Percentiles rank a stretch among this genome's conserved stretches.
phyloP scores from a whole-genome alignment of 1,140 invertebrate species.

The Druon quercuslanigerum region DNA sequence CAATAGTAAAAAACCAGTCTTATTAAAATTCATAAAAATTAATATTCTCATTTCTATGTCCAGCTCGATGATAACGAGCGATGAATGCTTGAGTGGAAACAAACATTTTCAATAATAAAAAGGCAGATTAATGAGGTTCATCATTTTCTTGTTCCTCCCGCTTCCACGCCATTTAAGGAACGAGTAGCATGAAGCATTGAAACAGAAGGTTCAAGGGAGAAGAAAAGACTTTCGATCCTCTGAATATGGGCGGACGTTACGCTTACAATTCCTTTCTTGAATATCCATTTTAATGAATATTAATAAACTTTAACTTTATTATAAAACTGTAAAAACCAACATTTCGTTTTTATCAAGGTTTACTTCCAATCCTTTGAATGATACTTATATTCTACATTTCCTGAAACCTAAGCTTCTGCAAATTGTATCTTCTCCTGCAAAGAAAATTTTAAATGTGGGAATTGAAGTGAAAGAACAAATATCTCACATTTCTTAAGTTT shows the following conservation, averaged over 20 bases:
- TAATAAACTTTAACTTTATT: background rate
- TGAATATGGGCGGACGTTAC: constrained; percentile 5
- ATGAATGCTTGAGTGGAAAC: background rate
- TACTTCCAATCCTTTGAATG: no score
- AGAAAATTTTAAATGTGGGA: background rate
- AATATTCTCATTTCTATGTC: constrained; percentile 25
- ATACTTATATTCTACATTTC: no score
- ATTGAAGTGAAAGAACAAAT: background rate
- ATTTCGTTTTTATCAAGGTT: background rate
- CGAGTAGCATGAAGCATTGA: background rate
- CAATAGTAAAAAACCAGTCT: no score
- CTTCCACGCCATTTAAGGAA: constrained; percentile 11
- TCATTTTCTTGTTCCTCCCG: constrained; percentile 4
- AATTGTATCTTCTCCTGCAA: no score
- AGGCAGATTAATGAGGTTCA: background rate
- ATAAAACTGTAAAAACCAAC: background rate
- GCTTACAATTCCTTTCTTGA: constrained; percentile 8
- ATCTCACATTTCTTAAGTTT: no score
- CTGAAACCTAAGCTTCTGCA: no score
- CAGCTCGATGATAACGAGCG: background rate
- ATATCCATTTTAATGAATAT: background rate
- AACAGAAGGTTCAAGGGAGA: background rate
- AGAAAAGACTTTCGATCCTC: background rate
- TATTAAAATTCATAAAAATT: constrained; percentile 13
- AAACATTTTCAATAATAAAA: background rate